phyloP scores from a whole-genome alignment of 2,888 invertebrate species.

The Eristalinus sepulchralis region DNA sequence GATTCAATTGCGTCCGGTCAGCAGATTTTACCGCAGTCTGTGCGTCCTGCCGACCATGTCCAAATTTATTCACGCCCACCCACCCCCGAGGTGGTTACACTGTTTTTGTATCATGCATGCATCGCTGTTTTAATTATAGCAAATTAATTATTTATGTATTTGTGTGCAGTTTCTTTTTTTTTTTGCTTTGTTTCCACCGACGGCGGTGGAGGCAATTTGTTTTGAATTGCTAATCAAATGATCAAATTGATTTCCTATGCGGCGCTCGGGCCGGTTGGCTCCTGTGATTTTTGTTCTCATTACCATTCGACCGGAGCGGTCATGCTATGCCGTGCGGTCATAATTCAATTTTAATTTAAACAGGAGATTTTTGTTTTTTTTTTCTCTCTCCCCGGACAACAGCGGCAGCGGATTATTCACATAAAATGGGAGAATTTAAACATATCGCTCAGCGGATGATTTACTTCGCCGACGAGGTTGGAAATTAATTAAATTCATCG shows the following conservation, averaged over 20 bases:
- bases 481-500: conserved; percentile 61
- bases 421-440: conserved; percentile 24
- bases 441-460: conserved; percentile 12
- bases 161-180: not conserved
- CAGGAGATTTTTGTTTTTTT: not conserved
- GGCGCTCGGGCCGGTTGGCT: not conserved
- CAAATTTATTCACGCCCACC: not conserved
- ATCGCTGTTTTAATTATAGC: conserved; percentile 55
- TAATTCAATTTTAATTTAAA: conserved; percentile 63
- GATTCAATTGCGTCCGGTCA: not conserved
- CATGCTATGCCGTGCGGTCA: conserved; percentile 21
- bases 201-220: conserved; percentile 47
- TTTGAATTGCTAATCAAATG: conserved; percentile 69
- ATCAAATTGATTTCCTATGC: conserved; percentile 52
- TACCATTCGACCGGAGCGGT: conserved; percentile 4
- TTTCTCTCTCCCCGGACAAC: not conserved
- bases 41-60: not conserved
- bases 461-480: conserved; percentile 23
- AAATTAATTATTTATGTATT: conserved; percentile 44
- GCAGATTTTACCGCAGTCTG: not conserved
- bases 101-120: conserved; percentile 13
- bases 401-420: not conserved
- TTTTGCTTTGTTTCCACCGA: not conserved
- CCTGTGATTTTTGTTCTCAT: conserved; percentile 50
- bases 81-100: not conserved